phyloP scores from a whole-genome alignment of 2,888 invertebrate genomes.

The Cosmopolites sordidus region DNA sequence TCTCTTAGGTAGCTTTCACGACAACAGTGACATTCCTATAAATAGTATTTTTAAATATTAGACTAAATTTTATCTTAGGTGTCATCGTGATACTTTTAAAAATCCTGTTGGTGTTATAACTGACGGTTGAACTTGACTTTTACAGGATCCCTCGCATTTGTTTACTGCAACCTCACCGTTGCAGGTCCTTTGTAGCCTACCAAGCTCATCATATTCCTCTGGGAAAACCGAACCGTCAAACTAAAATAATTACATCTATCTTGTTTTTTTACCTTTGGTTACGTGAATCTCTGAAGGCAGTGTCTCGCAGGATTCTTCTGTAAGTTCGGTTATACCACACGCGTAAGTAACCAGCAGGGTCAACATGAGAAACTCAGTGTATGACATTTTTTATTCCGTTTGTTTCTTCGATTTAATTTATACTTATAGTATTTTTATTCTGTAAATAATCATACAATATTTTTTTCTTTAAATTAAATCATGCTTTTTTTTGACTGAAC shows the following conservation, averaged over 20 bases:
- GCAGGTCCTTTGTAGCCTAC: slow-evolving; percentile 79
- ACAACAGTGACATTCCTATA: slow-evolving; percentile 88
- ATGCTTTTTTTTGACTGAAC: slow-evolving; percentile 12
- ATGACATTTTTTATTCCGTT: not conserved
- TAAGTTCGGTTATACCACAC: slow-evolving; percentile 38
- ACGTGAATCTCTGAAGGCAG: slow-evolving; percentile 81
- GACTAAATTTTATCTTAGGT: not conserved
- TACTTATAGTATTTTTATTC: no score
- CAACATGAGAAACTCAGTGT: slow-evolving; percentile 26
- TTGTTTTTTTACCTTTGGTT: slow-evolving; percentile 64
- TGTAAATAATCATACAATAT: no score
- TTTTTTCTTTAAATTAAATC: slow-evolving; percentile 7
- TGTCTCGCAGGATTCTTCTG: slow-evolving; percentile 80
- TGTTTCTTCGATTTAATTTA: not conserved
- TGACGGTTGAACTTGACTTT: slow-evolving; percentile 87
- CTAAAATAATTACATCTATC: not conserved
- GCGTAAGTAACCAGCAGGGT: slow-evolving; percentile 32
- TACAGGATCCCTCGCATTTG: slow-evolving; percentile 91
- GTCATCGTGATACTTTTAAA: slow-evolving; percentile 60
- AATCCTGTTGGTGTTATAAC: slow-evolving; percentile 85
- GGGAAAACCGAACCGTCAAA: slow-evolving; percentile 29
- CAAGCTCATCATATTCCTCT: slow-evolving; percentile 87
- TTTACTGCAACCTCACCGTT: slow-evolving; percentile 86
- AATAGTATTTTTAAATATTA: slow-evolving; percentile 22
- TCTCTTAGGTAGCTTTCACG: slow-evolving; percentile 82